Evolutionary conservation across 2,113 vertebrate genomes (phyloP).

Genomic region (Xenopus tropicalis): DNA sequence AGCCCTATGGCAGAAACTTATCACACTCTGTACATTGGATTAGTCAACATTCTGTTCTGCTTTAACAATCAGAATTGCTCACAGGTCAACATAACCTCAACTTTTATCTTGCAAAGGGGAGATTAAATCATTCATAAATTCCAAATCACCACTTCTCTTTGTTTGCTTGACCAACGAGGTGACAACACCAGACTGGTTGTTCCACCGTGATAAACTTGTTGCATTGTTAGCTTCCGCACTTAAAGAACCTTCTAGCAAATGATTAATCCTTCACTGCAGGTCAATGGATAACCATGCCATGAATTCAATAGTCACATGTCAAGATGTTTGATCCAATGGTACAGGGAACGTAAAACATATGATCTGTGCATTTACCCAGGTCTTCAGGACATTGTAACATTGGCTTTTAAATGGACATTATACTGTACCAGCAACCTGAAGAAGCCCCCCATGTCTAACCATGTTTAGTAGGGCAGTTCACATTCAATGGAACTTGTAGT

Average conservation of each 20-base stretch:
- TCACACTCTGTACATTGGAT: not conserved
- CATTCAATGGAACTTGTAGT: no score
- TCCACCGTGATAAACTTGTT: constrained; percentile 14
- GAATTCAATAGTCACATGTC: not conserved
- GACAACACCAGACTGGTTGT: not conserved
- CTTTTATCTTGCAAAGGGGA: not conserved
- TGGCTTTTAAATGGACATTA: no score
- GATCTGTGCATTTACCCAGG: no score
- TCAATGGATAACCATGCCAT: constrained; percentile 18
- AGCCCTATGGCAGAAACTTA: no score
- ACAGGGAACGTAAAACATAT: no score
- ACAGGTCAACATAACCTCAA: not conserved
- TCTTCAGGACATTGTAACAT: no score
- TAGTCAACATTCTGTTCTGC: not conserved
- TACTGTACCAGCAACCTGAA: no score
- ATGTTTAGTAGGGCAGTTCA: no score
- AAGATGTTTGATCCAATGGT: no score
- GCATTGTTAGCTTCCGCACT: constrained; percentile 9
- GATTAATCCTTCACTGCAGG: constrained; percentile 18
- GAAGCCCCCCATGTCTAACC: no score
- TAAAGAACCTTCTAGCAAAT: not conserved
- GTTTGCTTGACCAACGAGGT: constrained; percentile 1
- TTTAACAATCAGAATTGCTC: not conserved
- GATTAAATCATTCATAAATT: not conserved
- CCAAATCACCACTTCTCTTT: not conserved